phyloP scores from a whole-genome alignment of 2,113 vertebrate species.

The Oreamnos americanus region DNA sequence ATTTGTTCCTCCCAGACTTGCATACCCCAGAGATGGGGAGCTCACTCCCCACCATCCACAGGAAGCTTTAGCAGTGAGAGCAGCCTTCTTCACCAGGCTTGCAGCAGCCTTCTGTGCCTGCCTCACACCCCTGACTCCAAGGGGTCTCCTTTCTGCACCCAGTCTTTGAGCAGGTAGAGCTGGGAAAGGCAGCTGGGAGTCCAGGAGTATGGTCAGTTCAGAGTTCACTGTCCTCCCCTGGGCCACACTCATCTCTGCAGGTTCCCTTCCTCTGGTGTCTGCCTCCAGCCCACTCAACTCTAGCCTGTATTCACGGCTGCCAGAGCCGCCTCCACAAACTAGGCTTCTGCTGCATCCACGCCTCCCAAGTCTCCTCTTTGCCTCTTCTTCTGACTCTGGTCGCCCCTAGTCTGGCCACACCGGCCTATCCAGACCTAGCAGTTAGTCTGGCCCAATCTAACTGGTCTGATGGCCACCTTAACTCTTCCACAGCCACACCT shows the following conservation, averaged over 20 bases:
- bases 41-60: neutral
- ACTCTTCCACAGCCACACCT: neutral
- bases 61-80: neutral
- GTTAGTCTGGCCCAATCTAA: neutral
- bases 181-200: neutral
- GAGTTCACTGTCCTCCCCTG: neutral
- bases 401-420: neutral
- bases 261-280: neutral
- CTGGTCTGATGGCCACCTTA: neutral
- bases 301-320: neutral
- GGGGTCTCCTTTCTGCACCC: neutral
- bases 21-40: neutral
- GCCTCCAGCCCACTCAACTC: neutral
- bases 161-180: neutral
- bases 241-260: neutral
- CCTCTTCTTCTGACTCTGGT: neutral
- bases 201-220: neutral
- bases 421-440: neutral
- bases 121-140: neutral
- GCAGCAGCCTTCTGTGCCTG: neutral
- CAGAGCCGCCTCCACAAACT: no score
- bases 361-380: neutral
- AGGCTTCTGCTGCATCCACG: fast-evolving
- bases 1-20: neutral
- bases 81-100: neutral